Percentiles rank a stretch among this genome's conserved stretches.
Conservation (phyloP, 1,140 invertebrate genomes). For the Cotesia chilonis region DNA sequence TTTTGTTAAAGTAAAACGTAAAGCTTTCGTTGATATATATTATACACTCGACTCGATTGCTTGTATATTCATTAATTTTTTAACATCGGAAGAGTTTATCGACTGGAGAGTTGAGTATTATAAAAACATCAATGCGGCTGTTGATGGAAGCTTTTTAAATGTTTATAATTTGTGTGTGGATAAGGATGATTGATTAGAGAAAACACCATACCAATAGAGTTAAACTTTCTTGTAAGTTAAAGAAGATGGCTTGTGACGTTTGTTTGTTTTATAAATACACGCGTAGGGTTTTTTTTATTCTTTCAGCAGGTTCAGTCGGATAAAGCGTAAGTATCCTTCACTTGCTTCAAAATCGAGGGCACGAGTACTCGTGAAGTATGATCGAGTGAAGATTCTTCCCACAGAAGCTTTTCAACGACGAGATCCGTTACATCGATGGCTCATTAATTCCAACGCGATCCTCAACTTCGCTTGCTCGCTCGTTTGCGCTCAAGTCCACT, state of each 20-base stretch:
- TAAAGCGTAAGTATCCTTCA: constrained; percentile 1
- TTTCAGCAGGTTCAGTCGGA: neutral
- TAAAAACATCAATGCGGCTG: no score
- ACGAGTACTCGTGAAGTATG: constrained; percentile 37
- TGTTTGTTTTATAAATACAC: constrained; percentile 1
- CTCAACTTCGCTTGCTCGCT: constrained; percentile 36
- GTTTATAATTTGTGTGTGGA: no score
- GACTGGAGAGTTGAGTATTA: no score
- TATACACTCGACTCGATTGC: no score
- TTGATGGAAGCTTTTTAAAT: no score
- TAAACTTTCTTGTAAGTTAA: neutral
- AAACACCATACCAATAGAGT: neutral
- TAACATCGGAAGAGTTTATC: no score
- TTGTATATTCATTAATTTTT: no score
- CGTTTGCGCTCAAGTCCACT: constrained; percentile 27
- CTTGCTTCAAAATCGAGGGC: constrained; percentile 25
- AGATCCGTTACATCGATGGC: constrained; percentile 41
- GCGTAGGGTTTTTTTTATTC: neutral
- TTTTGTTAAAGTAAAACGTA: neutral
- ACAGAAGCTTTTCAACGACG: constrained; percentile 34
- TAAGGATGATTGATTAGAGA: no score
- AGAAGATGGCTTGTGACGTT: neutral
- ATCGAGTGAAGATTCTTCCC: constrained; percentile 30
- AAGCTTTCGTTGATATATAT: neutral
- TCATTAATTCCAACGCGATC: constrained; percentile 42